These are phyloP conservation scores for Thymelicus sylvestris DNA, from an alignment of 2,888 invertebrate genomes.

Conservation along the genomic window DNA sequence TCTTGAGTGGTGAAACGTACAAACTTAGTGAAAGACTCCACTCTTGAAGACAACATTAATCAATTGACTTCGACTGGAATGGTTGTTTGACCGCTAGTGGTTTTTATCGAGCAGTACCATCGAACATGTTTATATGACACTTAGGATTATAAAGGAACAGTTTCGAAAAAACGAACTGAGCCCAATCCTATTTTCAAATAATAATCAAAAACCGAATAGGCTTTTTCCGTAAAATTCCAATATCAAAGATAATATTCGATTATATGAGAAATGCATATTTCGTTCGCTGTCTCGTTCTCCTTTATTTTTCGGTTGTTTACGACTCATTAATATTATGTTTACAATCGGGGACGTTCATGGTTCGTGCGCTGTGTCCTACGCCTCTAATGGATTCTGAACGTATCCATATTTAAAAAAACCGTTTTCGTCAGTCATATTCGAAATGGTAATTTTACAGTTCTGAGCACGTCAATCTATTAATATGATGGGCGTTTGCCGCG, in stretches of 20 bases:
- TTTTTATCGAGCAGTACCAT: too few relatives aligned
- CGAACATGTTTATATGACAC: too few relatives aligned
- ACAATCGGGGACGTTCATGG: conserved; percentile 45
- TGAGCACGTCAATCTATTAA: conserved; percentile 82
- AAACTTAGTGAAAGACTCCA: too few relatives aligned
- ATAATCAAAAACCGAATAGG: too few relatives aligned
- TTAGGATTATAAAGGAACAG: too few relatives aligned
- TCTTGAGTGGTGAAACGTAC: too few relatives aligned
- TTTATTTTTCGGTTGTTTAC: conserved; percentile 53
- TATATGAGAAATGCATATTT: neutral
- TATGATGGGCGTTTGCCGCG: conserved; percentile 65
- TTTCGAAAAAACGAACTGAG: too few relatives aligned
- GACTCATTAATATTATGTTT: conserved; percentile 69
- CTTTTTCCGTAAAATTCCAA: neutral
- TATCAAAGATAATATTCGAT: neutral
- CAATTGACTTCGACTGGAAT: too few relatives aligned
- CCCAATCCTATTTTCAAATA: too few relatives aligned
- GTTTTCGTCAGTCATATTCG: conserved; percentile 64
- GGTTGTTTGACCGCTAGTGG: too few relatives aligned
- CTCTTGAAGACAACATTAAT: too few relatives aligned
- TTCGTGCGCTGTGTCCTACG: conserved; percentile 64
- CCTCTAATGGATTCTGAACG: conserved; percentile 63
- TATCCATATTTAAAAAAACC: conserved; percentile 53
- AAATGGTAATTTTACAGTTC: conserved; percentile 82
- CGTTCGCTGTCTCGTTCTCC: neutral